Evolutionary conservation across 2,113 vertebrate species (phyloP).

Genomic region (Galeopterus variegatus): DNA sequence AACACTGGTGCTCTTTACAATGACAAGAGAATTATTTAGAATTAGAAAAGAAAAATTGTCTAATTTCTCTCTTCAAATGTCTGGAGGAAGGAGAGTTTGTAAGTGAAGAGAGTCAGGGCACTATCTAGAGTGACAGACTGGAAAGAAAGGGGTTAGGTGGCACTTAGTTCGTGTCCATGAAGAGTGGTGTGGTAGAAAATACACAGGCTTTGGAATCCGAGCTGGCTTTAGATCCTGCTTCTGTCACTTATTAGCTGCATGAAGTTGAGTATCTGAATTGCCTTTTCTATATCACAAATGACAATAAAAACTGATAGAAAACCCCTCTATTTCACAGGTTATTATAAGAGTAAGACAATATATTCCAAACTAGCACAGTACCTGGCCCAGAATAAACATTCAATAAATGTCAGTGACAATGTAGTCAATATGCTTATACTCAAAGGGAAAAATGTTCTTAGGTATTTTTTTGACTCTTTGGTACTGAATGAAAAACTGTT

Average conservation of each 20-base stretch:
- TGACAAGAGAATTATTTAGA: background rate
- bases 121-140: background rate
- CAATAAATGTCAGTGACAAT: background rate
- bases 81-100: background rate
- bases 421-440: too few relatives aligned
- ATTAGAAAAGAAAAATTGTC: background rate
- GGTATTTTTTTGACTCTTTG: background rate
- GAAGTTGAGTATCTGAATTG: background rate
- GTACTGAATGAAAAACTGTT: background rate
- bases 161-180: background rate
- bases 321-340: background rate
- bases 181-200: background rate
- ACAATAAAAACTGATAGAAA: background rate
- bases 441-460: background rate
- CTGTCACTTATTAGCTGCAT: background rate
- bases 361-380: background rate
- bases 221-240: background rate
- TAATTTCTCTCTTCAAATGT: constrained; percentile 39
- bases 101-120: background rate
- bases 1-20: background rate
- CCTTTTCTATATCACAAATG: background rate
- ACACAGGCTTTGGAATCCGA: background rate
- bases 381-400: background rate
- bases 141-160: background rate
- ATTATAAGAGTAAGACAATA: background rate